Evolutionary conservation across 2,888 invertebrate genomes (phyloP), one percentile per base, ranked within the genome.

Genomic region (Perizoma flavofasciatum): DNA sequence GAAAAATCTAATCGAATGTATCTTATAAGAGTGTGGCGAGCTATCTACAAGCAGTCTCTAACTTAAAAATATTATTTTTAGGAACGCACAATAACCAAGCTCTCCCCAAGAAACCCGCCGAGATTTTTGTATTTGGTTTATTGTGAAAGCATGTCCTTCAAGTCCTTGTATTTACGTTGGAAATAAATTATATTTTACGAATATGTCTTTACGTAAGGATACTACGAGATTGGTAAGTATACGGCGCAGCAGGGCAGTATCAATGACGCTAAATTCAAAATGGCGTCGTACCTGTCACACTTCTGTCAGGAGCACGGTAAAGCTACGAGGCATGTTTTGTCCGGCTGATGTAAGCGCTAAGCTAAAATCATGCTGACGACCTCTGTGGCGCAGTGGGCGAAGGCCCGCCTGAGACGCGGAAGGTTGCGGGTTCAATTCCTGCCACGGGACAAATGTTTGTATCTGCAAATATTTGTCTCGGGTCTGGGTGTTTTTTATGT

Each of bases 151-250:
- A 67, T 51, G 37, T 6, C 40, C 60, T 58, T 59, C 53, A 45
- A 55, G 63, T 64, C 45, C 44, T 57, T 49, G 46, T 64, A 70
- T 69, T 70, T 70, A 71, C 67, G 70, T 72, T 58, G 62, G 59
- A 50, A 66, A 53, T 68, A 68, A 68, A 66, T 57, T 73, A 69
- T 76, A 73, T 78, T 77, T 77, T 71, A 70, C 71, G 73, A 71
- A 73, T 85, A 83, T 86, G 84, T 82, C 83, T 83, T 80, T 66
- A 72, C 83, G 44, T 48, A 84, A 91, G 91, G 91, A 91, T 89
- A 90, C 85, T 89, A 85, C 81, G 90, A 91, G 72, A 88, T 91
- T 54, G 91, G 91, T 91, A 84, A 91, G 91, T 76, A 49, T 57
- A 40, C 59, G 67, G 46, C 69, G 63, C 45, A 65, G 80, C 82